These are phyloP conservation scores for Chironomus striatipennis DNA, from an alignment of 1,140 invertebrate genomes.

Conservation along the genomic window DNA sequence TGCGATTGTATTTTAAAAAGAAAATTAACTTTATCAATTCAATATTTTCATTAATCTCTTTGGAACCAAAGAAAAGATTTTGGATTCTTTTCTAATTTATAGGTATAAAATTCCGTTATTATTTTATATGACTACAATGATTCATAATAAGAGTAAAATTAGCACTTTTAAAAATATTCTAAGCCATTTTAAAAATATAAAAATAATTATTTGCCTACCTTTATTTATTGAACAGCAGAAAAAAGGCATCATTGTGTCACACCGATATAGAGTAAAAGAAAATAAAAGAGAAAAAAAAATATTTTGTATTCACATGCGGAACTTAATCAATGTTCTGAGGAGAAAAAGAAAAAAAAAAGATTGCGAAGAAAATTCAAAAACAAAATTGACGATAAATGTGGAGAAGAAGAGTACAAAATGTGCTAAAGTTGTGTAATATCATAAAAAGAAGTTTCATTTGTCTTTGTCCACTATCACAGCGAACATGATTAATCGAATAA, in stretches of 20 bases:
- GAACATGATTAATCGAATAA: neutral
- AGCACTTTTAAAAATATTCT: too few relatives aligned
- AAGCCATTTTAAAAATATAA: too few relatives aligned
- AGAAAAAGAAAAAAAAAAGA: neutral
- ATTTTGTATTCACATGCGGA: slow-evolving; percentile 3
- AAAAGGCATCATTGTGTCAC: slow-evolving; percentile 11
- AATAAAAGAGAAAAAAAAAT: neutral
- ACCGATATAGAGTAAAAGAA: neutral
- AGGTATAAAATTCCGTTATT: too few relatives aligned
- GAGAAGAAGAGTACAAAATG: neutral
- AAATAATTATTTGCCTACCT: too few relatives aligned
- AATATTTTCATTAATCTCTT: neutral
- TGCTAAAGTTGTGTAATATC: neutral
- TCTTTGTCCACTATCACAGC: neutral
- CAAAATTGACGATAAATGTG: neutral
- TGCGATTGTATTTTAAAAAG: neutral
- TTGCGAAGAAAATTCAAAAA: slow-evolving; percentile 1
- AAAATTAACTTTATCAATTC: neutral
- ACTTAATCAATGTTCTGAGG: neutral
- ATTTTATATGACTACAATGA: too few relatives aligned
- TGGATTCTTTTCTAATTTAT: too few relatives aligned
- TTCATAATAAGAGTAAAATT: too few relatives aligned
- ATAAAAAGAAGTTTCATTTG: neutral
- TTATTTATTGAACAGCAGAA: too few relatives aligned
- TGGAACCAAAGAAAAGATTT: neutral